Evolutionary conservation across 2,797 vertebrate species (phyloP).

Genomic region (Jordanella pulchra): DNA sequence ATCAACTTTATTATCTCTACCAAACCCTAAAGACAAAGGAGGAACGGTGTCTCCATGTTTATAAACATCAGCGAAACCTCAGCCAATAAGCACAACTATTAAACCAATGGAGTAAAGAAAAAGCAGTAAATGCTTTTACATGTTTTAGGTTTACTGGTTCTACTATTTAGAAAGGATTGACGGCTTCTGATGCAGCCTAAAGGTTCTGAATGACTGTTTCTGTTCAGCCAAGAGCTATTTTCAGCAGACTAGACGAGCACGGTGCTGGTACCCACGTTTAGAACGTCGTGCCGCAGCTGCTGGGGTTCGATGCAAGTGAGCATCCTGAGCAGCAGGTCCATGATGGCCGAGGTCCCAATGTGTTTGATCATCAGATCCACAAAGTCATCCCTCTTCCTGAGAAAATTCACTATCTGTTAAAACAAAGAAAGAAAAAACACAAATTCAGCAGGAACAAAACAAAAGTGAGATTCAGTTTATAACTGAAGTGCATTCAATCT

Average conservation of each 20-base stretch:
- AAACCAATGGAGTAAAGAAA: too few relatives aligned
- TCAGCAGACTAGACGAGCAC: not conserved
- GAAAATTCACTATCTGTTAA: slow-evolving; percentile 94
- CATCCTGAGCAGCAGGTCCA: slow-evolving; percentile 96
- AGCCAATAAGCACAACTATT: too few relatives aligned
- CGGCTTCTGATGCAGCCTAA: too few relatives aligned
- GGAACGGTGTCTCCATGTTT: too few relatives aligned
- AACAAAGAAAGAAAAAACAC: slow-evolving; percentile 16
- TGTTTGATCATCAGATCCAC: slow-evolving; percentile 97
- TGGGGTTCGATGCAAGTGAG: slow-evolving; percentile 97
- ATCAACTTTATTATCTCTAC: too few relatives aligned
- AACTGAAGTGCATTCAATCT: too few relatives aligned
- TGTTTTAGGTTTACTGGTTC: too few relatives aligned
- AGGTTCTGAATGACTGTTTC: not conserved
- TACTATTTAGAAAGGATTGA: not conserved
- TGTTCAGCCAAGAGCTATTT: not conserved
- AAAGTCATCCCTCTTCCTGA: slow-evolving; percentile 94
- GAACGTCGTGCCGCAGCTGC: slow-evolving; percentile 94
- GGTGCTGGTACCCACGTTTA: slow-evolving; percentile 84
- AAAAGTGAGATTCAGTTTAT: too few relatives aligned
- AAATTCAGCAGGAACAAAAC: not conserved
- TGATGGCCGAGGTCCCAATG: slow-evolving; percentile 98
- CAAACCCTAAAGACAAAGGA: too few relatives aligned
- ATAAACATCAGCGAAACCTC: too few relatives aligned
- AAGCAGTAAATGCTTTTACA: too few relatives aligned